phyloP scores from a whole-genome alignment of 2,113 vertebrate species.

The Aramus guarauna region DNA sequence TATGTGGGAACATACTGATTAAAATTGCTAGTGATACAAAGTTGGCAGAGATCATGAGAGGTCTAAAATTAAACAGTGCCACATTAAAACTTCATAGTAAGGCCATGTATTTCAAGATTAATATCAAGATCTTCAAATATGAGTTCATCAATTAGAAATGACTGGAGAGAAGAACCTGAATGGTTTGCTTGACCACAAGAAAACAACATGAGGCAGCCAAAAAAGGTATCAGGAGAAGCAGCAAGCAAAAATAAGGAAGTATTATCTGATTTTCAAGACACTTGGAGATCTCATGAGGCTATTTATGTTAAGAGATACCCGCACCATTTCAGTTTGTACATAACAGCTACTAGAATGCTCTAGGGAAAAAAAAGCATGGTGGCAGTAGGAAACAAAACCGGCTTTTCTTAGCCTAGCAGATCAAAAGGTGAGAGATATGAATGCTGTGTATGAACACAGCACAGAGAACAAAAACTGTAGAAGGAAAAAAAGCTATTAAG shows the following conservation, averaged over 20 bases:
- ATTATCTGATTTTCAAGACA: background rate
- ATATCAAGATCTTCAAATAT: background rate
- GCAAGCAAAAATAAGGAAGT: background rate
- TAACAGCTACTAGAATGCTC: background rate
- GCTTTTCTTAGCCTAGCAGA: background rate
- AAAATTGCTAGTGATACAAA: background rate
- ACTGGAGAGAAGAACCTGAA: background rate
- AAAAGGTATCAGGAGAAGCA: background rate
- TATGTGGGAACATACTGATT: background rate
- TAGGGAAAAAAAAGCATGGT: background rate
- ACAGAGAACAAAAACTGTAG: background rate
- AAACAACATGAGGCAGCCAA: background rate
- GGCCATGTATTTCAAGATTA: background rate
- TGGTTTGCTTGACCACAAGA: background rate
- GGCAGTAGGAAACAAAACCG: background rate
- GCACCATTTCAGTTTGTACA: background rate
- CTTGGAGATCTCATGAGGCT: background rate
- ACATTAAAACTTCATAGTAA: background rate
- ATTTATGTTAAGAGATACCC: background rate
- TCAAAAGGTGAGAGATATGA: background rate
- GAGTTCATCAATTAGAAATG: background rate
- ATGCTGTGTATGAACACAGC: background rate
- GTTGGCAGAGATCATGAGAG: background rate
- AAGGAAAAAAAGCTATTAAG: background rate
- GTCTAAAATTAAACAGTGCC: background rate